A percentile compares a stretch with the other conserved stretches of the same genome.
Conservation (phyloP, 1,140 invertebrate genomes). For the Papilio polyxenes region DNA sequence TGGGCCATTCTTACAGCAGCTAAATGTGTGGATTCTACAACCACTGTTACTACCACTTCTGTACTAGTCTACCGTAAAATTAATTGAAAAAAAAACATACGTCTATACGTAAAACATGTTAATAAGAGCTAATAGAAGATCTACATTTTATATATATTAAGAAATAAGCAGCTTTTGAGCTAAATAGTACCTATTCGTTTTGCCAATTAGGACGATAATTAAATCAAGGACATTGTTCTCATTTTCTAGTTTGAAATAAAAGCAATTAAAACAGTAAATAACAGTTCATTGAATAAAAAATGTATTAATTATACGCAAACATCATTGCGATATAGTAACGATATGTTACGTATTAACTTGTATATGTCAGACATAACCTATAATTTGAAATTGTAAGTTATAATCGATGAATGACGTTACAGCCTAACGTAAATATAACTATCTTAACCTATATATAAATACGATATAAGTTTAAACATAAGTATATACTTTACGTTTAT, state of each 20-base stretch:
- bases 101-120: not conserved
- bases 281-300: not conserved
- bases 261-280: not conserved
- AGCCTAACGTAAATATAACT: not conserved
- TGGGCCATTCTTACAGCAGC: too few species aligned
- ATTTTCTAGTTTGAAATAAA: not conserved
- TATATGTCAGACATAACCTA: not conserved
- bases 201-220: not conserved
- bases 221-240: not conserved
- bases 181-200: not conserved
- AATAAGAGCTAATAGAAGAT: not conserved
- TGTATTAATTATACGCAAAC: not conserved
- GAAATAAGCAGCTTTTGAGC: not conserved
- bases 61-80: too few species aligned
- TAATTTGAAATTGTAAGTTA: not conserved
- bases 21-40: too few species aligned
- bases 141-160: not conserved
- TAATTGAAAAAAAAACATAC: too few species aligned
- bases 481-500: conserved; percentile 23
- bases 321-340: not conserved
- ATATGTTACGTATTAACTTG: not conserved
- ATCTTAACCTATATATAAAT: not conserved
- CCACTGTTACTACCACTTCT: too few species aligned
- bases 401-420: not conserved
- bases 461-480: not conserved